A percentile compares a stretch with the other conserved stretches of the same genome.
These are phyloP conservation scores for Merops nubicus DNA, from an alignment of 2,113 vertebrate genomes.

Conservation along the genomic window DNA sequence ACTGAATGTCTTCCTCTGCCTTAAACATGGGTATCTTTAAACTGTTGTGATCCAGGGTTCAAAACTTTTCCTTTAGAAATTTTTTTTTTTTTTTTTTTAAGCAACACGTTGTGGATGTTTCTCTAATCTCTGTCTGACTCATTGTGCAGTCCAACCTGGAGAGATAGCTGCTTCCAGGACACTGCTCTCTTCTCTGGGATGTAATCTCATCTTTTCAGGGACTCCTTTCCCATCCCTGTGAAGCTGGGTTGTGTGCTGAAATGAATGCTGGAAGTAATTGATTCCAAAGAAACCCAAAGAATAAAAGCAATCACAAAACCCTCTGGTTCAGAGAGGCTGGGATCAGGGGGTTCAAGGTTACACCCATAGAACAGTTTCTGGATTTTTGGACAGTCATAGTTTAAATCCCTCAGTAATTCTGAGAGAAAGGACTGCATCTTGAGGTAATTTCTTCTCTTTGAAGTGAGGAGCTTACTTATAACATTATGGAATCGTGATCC, in stretches of 20 bases:
- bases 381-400: not conserved
- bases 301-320: not conserved
- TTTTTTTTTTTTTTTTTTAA: not conserved
- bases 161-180: not conserved
- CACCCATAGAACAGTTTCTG: not conserved
- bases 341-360: not conserved
- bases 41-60: not conserved
- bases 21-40: not conserved
- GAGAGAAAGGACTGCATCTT: not conserved
- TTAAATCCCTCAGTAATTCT: not conserved
- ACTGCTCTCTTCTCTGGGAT: not conserved
- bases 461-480: not conserved
- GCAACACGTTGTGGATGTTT: rapidly evolving
- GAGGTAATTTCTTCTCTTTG: not conserved
- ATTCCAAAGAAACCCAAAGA: not conserved
- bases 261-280: not conserved
- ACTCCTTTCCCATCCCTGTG: not conserved
- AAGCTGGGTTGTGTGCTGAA: not conserved
- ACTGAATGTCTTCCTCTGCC: not conserved
- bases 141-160: not conserved
- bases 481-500: not conserved
- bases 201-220: not conserved
- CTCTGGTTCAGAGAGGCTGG: not conserved
- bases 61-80: not conserved
- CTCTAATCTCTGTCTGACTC: not conserved